Percentiles rank a stretch among this genome's conserved stretches.
Conservation (phyloP, 1,140 invertebrate species). For the Panagrolaimus sp. region DNA sequence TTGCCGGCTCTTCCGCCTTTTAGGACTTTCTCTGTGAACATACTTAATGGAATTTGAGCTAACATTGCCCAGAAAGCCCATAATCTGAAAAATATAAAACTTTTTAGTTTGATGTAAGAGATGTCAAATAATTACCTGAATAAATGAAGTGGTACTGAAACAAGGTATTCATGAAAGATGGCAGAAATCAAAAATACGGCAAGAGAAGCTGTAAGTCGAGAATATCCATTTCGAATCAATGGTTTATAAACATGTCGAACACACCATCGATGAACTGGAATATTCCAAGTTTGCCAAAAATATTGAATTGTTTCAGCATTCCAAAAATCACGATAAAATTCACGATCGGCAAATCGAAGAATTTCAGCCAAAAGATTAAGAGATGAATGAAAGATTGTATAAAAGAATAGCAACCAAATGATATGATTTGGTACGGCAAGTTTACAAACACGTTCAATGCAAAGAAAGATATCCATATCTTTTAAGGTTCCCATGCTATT, state of each 20-base stretch:
- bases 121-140: no score
- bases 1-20: slow-evolving; percentile 60
- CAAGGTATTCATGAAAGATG: slow-evolving; percentile 81
- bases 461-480: slow-evolving; percentile 73
- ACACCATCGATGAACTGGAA: slow-evolving; percentile 86
- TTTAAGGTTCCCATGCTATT: slow-evolving; percentile 89
- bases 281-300: slow-evolving; percentile 97
- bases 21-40: slow-evolving; percentile 59
- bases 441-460: slow-evolving; percentile 66
- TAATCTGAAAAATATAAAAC: no score
- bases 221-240: slow-evolving; percentile 75
- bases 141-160: slow-evolving; percentile 78
- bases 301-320: slow-evolving; percentile 88
- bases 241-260: slow-evolving; percentile 76
- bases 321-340: slow-evolving; percentile 75
- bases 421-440: slow-evolving; percentile 86
- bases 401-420: slow-evolving; percentile 94
- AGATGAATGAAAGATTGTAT: slow-evolving; percentile 85
- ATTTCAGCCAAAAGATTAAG: slow-evolving; percentile 89
- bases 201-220: slow-evolving; percentile 70
- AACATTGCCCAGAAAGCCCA: slow-evolving; percentile 98
- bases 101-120: no score
- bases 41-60: slow-evolving; percentile 66
- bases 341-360: slow-evolving; percentile 86
- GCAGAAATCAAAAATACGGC: slow-evolving; percentile 91